Percentiles rank a stretch among this genome's conserved stretches.
Evolutionary conservation across 2,113 vertebrate species (phyloP).

Genomic region (Proterorhinus semilunaris): DNA sequence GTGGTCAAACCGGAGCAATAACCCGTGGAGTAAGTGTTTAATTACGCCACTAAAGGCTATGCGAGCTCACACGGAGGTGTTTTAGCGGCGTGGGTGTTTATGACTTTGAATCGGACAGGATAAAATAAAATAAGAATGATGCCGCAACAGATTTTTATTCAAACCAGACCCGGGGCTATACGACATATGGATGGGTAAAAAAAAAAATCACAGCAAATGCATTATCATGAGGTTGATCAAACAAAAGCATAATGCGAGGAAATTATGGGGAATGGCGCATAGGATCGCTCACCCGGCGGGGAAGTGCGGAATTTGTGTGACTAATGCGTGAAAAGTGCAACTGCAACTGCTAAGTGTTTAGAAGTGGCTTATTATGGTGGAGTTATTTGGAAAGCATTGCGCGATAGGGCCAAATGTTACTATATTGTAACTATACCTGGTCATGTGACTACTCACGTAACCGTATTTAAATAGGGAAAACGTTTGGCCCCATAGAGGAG

Average conservation of each 20-base stretch:
- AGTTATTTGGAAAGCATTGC: too few species aligned
- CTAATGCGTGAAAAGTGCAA: not conserved
- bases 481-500: too few species aligned
- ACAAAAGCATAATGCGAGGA: not conserved
- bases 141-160: not conserved
- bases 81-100: not conserved
- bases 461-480: too few species aligned
- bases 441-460: not conserved
- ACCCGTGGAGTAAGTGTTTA: slow-evolving; percentile 49
- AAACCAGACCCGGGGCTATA: not conserved
- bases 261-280: not conserved
- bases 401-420: too few species aligned
- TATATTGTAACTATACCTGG: too few species aligned
- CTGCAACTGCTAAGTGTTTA: not conserved
- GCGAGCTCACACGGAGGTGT: not conserved
- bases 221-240: not conserved
- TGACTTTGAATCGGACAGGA: not conserved
- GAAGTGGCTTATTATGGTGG: too few species aligned
- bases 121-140: too few species aligned
- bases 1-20: slow-evolving; percentile 46
- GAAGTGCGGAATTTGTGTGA: not conserved
- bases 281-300: not conserved
- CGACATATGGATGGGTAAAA: not conserved
- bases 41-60: slow-evolving; percentile 37
- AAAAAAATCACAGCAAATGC: not conserved